Conservation (phyloP, 2,888 invertebrate species). For the Philopedon plagiatum region DNA sequence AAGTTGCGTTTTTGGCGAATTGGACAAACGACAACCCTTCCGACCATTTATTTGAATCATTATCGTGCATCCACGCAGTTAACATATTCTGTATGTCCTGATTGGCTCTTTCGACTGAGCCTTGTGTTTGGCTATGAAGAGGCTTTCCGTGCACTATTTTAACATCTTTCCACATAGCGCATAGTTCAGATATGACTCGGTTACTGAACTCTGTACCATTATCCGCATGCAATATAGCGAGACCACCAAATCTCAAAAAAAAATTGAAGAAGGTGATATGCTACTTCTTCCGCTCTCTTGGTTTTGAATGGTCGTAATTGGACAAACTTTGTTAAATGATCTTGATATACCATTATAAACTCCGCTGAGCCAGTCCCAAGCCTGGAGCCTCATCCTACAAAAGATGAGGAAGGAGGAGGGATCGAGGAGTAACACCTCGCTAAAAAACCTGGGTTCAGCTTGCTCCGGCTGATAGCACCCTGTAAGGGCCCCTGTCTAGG, state of each 20-base stretch:
- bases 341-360: slow-evolving; percentile 34
- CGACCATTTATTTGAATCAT: slow-evolving; percentile 63
- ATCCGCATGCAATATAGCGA: slow-evolving; percentile 59
- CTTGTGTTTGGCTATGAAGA: slow-evolving; percentile 15
- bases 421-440: too few species aligned
- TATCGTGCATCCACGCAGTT: slow-evolving; percentile 59
- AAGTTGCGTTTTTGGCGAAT: slow-evolving; percentile 42
- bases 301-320: slow-evolving; percentile 53
- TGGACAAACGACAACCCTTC: slow-evolving; percentile 60
- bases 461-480: too few species aligned
- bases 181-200: slow-evolving; percentile 47
- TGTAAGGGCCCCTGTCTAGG: too few species aligned
- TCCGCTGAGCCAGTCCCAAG: too few species aligned
- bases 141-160: slow-evolving; percentile 31
- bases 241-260: slow-evolving; percentile 56
- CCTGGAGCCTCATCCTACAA: too few species aligned
- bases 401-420: too few species aligned
- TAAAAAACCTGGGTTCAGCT: too few species aligned
- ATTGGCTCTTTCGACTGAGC: slow-evolving; percentile 53
- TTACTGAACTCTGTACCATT: slow-evolving; percentile 60
- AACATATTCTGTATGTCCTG: slow-evolving; percentile 58
- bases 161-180: slow-evolving; percentile 39
- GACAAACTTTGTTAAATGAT: slow-evolving; percentile 42
- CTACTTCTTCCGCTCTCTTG: slow-evolving; percentile 56
- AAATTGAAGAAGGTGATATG: slow-evolving; percentile 56